These are phyloP conservation scores for Coreius guichenoti DNA, from an alignment of 2,797 vertebrate genomes.

Conservation along the genomic window DNA sequence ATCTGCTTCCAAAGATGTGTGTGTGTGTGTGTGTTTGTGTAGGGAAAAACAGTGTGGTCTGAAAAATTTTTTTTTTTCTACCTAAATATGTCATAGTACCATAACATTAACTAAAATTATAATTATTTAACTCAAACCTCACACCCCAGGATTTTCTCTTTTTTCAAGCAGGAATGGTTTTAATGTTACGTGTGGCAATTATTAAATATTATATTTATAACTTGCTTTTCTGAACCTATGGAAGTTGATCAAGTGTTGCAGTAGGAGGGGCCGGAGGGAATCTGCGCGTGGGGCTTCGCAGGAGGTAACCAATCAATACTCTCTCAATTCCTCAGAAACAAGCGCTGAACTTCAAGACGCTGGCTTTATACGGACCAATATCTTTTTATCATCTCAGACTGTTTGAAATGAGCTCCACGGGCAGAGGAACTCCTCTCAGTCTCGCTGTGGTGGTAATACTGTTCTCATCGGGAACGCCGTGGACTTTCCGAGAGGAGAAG, in stretches of 20 bases:
- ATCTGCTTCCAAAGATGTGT: too few relatives aligned
- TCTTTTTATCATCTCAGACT: neutral
- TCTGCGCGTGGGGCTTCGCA: conserved; percentile 48
- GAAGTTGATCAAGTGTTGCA: conserved; percentile 2
- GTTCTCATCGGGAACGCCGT: conserved; percentile 80
- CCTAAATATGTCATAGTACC: too few relatives aligned
- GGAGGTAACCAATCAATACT: conserved; percentile 57
- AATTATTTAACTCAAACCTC: neutral
- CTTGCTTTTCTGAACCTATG: neutral
- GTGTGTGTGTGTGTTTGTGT: too few relatives aligned
- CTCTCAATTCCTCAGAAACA: conserved; percentile 34
- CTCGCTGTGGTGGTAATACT: conserved; percentile 73
- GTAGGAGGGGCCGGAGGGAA: conserved; percentile 47
- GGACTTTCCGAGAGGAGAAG: conserved; percentile 88
- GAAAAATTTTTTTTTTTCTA: too few relatives aligned
- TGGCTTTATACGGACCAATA: conserved; percentile 15
- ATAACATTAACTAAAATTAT: neutral
- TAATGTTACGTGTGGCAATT: neutral
- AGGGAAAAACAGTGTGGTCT: too few relatives aligned
- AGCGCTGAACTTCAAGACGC: conserved; percentile 25
- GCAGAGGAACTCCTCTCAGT: conserved; percentile 66
- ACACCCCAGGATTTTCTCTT: neutral
- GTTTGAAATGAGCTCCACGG: conserved; percentile 69
- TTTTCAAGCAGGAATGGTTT: neutral
- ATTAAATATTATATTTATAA: neutral